Base-by-base conservation (phyloP, 2,113 vertebrate genomes). In the Sturnira hondurensis region DNA sequence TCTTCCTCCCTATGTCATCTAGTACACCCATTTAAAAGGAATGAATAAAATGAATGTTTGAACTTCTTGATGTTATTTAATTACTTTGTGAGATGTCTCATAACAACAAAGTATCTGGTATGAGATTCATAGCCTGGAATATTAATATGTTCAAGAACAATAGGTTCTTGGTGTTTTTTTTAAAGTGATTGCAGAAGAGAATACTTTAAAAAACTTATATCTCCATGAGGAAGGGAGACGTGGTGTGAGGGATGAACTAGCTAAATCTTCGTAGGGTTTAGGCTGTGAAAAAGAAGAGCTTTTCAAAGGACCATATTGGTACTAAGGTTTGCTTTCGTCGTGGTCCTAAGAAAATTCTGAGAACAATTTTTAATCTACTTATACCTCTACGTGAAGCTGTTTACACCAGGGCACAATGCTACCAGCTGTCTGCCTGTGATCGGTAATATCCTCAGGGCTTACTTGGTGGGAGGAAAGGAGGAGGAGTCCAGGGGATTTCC, bases 71-170 rank as follows among this genome's bases (percentile, higher is more conserved):
- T 61, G 68, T 83, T 95, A 76, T 94, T 96, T 96, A 96, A 95
- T 97, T 95, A 90, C 86, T 96, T 95, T 91, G 68, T 91, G 91
- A 95, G 86, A 95, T 93, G 47, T 95, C 95, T 96, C 86, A 73
- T 76, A 87, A 96, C 85, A 98, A 76, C 83, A 81, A 38, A 76
- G 33, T 92, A 54, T 96, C 98, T 97, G 96, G 71, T 68, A 47
- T 70, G 74, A 61, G 78, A 1, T 43, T 58, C 84, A 0, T 41
- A 83, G 83, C 54, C 76, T 65, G 38, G 45, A 96, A 92, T 26
- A 96, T 93, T 88, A 96, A 97, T 90, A 86, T 94, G 45, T 90
- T 93, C 93, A 85, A 94, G 78, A 87, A 94, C 73, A 13, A 71
- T 28, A 89, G 47, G 45, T 90, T 12, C 17, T 63, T 77, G 36